Percentiles rank a stretch among this genome's conserved stretches.
Evolutionary conservation across 92 coral and sea anemone genomes (phyloP).

Genomic region (Meandrina meandrites): DNA sequence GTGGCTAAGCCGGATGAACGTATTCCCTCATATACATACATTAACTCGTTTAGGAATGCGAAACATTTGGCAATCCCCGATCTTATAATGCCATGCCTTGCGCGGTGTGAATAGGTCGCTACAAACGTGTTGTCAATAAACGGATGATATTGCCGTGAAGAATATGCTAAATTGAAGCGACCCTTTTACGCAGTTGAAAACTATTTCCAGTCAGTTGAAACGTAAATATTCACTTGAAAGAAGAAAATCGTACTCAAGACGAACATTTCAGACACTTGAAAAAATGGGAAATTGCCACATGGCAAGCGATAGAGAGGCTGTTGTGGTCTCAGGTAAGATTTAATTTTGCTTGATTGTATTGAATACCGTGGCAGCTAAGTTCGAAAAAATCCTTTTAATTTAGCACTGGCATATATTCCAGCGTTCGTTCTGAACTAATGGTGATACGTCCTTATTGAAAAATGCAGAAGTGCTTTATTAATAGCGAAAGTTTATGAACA

Average conservation of each 20-base stretch:
- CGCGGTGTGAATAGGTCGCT: background rate
- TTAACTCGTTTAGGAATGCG: background rate
- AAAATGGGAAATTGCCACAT: conserved; percentile 51
- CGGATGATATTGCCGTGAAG: conserved; percentile 12
- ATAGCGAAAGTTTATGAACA: background rate
- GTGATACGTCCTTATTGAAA: background rate
- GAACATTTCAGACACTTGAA: background rate
- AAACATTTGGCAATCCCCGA: background rate
- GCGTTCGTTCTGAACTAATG: background rate
- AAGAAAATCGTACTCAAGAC: background rate
- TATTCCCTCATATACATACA: background rate
- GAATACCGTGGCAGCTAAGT: background rate
- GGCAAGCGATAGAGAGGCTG: conserved; percentile 46
- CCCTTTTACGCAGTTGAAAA: background rate
- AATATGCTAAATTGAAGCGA: background rate
- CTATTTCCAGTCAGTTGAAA: background rate
- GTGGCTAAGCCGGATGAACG: background rate
- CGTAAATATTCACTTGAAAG: background rate
- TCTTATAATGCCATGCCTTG: background rate
- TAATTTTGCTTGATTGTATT: background rate
- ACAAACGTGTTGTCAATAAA: background rate
- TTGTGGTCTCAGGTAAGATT: conserved; percentile 46
- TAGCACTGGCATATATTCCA: background rate
- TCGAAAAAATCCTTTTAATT: background rate
- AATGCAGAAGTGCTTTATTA: background rate